A percentile compares a stretch with the other conserved stretches of the same genome.
Evolutionary conservation across 2,797 vertebrate species (phyloP).

Genomic region (Gymnothorax reevesii): DNA sequence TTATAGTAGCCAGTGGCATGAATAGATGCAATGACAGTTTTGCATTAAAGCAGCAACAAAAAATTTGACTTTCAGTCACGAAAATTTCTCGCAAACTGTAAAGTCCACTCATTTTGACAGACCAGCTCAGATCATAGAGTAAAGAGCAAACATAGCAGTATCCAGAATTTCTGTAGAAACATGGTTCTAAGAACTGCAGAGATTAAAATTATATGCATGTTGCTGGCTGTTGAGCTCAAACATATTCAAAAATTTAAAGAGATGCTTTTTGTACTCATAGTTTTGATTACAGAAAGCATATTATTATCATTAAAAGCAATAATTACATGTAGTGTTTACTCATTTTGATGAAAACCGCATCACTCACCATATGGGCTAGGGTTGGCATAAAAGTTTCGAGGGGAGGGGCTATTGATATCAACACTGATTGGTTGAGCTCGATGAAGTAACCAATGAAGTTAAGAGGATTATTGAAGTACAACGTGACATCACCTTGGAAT

Average conservation of each 20-base stretch:
- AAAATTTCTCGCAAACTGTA: not conserved
- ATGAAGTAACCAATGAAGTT: no score
- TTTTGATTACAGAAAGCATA: no score
- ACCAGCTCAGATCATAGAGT: not conserved
- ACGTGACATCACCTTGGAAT: no score
- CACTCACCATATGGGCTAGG: no score
- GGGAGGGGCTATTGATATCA: no score
- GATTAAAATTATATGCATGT: not conserved
- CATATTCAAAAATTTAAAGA: not conserved
- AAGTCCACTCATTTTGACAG: not conserved
- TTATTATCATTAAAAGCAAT: no score
- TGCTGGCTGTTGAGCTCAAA: not conserved
- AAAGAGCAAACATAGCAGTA: not conserved
- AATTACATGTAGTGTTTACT: no score
- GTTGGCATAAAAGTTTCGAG: no score
- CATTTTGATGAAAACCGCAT: no score
- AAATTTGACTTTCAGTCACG: not conserved
- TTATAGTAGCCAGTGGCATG: not conserved
- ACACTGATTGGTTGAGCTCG: no score
- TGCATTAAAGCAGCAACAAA: not conserved
- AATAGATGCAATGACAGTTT: not conserved
- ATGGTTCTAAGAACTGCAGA: not conserved
- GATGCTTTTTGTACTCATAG: not conserved
- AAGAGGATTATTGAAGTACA: no score
- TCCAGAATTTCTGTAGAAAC: not conserved